Evolutionary conservation across 1,140 invertebrate genomes (phyloP), one percentile per base, ranked within the genome.

Genomic region (Maniola jurtina): DNA sequence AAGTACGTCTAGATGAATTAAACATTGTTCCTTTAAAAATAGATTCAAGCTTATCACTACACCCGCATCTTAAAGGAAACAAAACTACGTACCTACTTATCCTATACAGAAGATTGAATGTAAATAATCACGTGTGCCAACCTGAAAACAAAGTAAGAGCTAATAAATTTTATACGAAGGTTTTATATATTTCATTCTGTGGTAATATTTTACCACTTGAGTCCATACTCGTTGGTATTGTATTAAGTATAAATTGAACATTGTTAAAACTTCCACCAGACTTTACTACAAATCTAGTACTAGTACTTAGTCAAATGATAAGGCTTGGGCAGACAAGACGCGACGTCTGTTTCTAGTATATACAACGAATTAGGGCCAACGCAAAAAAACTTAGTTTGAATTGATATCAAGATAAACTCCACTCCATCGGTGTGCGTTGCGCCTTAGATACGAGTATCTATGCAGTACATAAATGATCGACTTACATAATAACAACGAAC

Each of bases 1-100:
- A 60, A 48, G 16, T 61, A 25, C 16, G 38, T 42, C 42, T 48
- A n/a, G 25, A 61, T 61, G 59, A 61, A 61, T 47, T 61, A 61
- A 61, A 61, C 59, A 61, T 61, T 47, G 42, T 34, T 48, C 16
- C 11, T 42, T 55, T 63, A 63, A 63, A 63, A 52, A 63, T 40
- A 42, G 48, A 52, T 36, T 52, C 33, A 47, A 47, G 59, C 45
- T 16, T 52, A 52, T 52, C 48, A 52, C 14, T 8, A 52, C 16
- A 52, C 48, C 16, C 8, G 13, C 16, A 52, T 52, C 48, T 16
- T 2, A 45, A 45, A 52, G 48, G 48, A 52, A 16, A 52, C 48
- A 45, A 45, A 45, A 45, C 42, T 45, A n/a, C 42, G 42, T 52
- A 1, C 14, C 48, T 52, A 52, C 15, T 52, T 52, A 52, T 52